These are phyloP conservation scores for Drosophila ogumai DNA, from an alignment of 1,140 invertebrate species.

Conservation along the genomic window DNA sequence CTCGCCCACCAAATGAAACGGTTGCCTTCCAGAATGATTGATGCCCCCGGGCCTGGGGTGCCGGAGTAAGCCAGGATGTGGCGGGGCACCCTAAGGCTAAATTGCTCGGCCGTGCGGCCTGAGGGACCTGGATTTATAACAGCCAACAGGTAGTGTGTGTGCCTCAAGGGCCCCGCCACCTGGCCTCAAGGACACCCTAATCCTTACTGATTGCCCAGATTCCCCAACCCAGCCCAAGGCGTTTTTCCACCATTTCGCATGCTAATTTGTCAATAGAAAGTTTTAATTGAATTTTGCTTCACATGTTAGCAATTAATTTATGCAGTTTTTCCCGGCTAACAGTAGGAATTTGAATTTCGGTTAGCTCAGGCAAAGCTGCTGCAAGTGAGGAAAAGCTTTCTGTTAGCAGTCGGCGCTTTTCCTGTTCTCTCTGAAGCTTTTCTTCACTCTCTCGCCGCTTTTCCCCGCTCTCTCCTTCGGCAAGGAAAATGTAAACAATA, in stretches of 20 bases:
- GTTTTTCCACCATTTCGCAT: constrained; percentile 27
- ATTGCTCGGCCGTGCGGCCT: constrained; percentile 54
- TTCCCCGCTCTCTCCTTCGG: neutral
- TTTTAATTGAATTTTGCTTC: constrained; percentile 57
- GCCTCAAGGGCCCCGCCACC: constrained; percentile 1
- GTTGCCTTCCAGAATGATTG: constrained; percentile 56
- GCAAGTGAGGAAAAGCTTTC: constrained; percentile 25
- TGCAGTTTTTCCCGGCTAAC: constrained; percentile 33
- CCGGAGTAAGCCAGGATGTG: constrained; percentile 17
- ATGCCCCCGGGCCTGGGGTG: constrained; percentile 29
- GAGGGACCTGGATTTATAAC: constrained; percentile 54
- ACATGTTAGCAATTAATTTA: constrained; percentile 47
- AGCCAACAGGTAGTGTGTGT: constrained; percentile 39
- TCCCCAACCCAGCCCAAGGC: neutral
- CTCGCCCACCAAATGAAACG: constrained; percentile 68
- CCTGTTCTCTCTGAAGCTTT: constrained; percentile 7
- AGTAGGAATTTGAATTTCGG: constrained; percentile 31
- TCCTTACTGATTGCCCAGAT: constrained; percentile 22
- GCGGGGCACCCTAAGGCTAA: constrained; percentile 49
- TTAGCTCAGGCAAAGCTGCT: neutral
- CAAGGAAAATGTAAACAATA: constrained; percentile 61
- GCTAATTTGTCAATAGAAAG: constrained; percentile 61
- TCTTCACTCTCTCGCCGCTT: neutral
- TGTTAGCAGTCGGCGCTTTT: constrained; percentile 18
- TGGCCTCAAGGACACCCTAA: constrained; percentile 10